phyloP scores from a whole-genome alignment of 2,888 invertebrate species.

The Apamea anceps region DNA sequence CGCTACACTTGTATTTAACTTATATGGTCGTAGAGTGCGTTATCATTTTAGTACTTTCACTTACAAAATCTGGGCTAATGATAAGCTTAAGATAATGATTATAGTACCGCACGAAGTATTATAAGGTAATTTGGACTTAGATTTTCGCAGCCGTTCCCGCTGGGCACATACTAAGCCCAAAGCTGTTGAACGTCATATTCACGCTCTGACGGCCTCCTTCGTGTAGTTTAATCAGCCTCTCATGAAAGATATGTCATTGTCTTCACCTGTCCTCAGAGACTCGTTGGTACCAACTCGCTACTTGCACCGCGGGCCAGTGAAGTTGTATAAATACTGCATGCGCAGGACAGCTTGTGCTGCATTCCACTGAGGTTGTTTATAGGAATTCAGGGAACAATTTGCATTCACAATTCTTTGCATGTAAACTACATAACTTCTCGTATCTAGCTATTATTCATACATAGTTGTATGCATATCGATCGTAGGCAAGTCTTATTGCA shows the following conservation, averaged over 20 bases:
- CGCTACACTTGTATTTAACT: background rate
- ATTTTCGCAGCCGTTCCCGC: slow-evolving; percentile 2
- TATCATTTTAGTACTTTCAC: slow-evolving; percentile 19
- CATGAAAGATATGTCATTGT: background rate
- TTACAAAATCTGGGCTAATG: slow-evolving; percentile 32
- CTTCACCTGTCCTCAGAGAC: background rate
- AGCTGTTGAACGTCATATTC: background rate
- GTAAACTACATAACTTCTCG: background rate
- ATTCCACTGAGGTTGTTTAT: background rate
- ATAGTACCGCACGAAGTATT: background rate
- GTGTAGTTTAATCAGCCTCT: background rate
- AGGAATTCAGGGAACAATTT: background rate
- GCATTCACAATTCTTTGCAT: slow-evolving; percentile 2
- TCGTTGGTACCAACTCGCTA: background rate
- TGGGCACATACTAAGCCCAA: background rate
- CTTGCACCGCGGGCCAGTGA: no score
- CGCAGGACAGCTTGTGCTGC: background rate
- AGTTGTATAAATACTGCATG: background rate
- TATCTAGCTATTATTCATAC: background rate
- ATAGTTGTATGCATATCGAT: slow-evolving; percentile 4
- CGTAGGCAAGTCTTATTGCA: slow-evolving; percentile 17
- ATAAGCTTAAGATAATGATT: slow-evolving; percentile 16
- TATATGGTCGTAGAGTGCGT: background rate
- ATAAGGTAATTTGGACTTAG: background rate
- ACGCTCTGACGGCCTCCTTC: background rate